A percentile compares a stretch with the other conserved stretches of the same genome.
Conservation (phyloP, 2,113 vertebrate species). For the Rattus rattus region DNA sequence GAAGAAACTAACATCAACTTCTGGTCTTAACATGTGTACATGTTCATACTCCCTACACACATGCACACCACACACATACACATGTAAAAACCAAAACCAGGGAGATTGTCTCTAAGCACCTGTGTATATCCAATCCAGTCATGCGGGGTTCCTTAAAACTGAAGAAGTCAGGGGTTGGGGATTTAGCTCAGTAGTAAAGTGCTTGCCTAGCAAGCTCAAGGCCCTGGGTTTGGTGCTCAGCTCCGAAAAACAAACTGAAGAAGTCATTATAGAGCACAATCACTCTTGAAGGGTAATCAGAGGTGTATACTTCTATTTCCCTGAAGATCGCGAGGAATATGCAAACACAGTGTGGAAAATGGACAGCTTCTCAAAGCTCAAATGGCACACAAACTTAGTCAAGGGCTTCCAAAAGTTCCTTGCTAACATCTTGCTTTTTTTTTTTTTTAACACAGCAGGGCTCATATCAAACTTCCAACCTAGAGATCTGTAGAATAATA, state of each 20-base stretch:
- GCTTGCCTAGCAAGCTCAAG: too few species aligned
- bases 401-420: not conserved
- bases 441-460: not conserved
- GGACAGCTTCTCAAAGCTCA: not conserved
- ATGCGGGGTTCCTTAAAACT: not conserved
- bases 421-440: not conserved
- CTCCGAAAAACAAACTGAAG: not conserved
- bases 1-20: not conserved
- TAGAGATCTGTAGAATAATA: not conserved
- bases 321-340: not conserved
- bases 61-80: not conserved
- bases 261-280: not conserved
- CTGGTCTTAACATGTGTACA: not conserved
- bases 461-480: not conserved
- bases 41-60: not conserved
- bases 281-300: not conserved
- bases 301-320: not conserved
- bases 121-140: not conserved
- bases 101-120: not conserved
- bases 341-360: not conserved
- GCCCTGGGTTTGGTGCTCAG: too few species aligned
- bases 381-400: not conserved
- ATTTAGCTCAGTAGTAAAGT: too few species aligned
- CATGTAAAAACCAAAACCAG: not conserved
- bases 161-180: too few species aligned